Evolutionary conservation across 2,797 vertebrate genomes (phyloP), one percentile per base, ranked within the genome.

Genomic region (Mormyrus proboscirostris): DNA sequence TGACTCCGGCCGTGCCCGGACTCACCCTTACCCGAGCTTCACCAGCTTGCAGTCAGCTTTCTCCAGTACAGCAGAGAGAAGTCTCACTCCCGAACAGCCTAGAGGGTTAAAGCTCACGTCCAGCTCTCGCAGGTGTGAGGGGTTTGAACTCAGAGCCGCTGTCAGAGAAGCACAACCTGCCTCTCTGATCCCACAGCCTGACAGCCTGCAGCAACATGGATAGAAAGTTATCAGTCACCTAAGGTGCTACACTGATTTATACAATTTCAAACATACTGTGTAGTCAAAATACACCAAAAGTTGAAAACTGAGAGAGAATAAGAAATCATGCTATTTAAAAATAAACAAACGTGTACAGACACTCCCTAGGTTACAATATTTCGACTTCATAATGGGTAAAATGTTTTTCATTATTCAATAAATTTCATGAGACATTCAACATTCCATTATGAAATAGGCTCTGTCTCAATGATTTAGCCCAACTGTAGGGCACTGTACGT

Each of bases 111-210:
- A 65, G 16, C 88, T 83, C 22, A 89, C 44, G 25, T 89, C 82
- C 38, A 89, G 41, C 57, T 89, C 82, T 85, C 53, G 86, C 82
- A 89, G 88, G 47, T 57, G 14, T 89, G 83, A 89, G 10, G 38
- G 33, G n/a, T 89, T 86, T 50, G 22, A 65, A 57, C 53, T 10
- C 38, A 89, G 83, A 86, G 82, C 83, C 0, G 83, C 62, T 8
- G 57, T 76, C 50, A 89, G 51, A 7, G 50, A 79, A 44, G 29
- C 76, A 12, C 53, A 89, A 2, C 38, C 49, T 47, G 25, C 33
- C 51, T 47, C 79, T 29, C 7, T 86, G 83, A 89, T 41, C 25
- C 41, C 83, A 89, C 88, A 89, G 41, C 44, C 53, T 16, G 73
- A 85, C 0, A 89, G 83, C 88, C 88, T 89, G 41, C 47, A 86